A percentile compares a stretch with the other conserved stretches of the same genome.
phyloP scores from a whole-genome alignment of 2,888 invertebrate species.

The Lingula anatina region DNA sequence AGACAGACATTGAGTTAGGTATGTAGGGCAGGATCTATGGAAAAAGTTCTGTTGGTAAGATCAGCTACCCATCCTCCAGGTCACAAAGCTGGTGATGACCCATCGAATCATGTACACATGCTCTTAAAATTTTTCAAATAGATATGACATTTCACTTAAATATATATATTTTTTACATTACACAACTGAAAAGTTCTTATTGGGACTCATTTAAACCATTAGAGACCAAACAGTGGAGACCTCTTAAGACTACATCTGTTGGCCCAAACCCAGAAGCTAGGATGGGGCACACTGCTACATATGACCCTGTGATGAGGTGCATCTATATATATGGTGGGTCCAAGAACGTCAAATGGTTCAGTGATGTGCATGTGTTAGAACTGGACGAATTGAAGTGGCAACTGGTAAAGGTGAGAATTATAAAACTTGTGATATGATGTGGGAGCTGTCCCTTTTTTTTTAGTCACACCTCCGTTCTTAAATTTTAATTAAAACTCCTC shows the following conservation, averaged over 20 bases:
- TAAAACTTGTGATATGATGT: not conserved
- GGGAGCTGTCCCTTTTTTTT: too few species aligned
- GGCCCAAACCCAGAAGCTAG: constrained; percentile 36
- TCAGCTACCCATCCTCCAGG: not conserved
- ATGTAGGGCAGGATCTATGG: too few species aligned
- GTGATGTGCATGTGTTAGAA: constrained; percentile 46
- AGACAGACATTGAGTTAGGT: too few species aligned
- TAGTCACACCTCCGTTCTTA: too few species aligned
- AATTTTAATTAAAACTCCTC: too few species aligned
- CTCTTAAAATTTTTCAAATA: too few species aligned
- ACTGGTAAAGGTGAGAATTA: constrained; percentile 33
- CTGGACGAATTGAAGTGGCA: constrained; percentile 46
- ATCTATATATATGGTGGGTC: constrained; percentile 48
- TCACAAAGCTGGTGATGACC: not conserved
- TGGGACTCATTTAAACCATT: not conserved
- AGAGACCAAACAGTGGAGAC: constrained; percentile 36
- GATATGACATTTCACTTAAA: too few species aligned
- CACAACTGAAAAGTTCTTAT: not conserved
- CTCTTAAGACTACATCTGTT: constrained; percentile 21
- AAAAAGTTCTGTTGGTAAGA: too few species aligned
- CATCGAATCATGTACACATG: not conserved
- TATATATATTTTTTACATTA: not conserved
- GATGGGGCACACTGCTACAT: constrained; percentile 49
- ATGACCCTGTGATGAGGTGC: constrained; percentile 41
- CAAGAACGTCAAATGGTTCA: constrained; percentile 47